Conservation (phyloP, 2,113 vertebrate species). For the Aegithalos caudatus region DNA sequence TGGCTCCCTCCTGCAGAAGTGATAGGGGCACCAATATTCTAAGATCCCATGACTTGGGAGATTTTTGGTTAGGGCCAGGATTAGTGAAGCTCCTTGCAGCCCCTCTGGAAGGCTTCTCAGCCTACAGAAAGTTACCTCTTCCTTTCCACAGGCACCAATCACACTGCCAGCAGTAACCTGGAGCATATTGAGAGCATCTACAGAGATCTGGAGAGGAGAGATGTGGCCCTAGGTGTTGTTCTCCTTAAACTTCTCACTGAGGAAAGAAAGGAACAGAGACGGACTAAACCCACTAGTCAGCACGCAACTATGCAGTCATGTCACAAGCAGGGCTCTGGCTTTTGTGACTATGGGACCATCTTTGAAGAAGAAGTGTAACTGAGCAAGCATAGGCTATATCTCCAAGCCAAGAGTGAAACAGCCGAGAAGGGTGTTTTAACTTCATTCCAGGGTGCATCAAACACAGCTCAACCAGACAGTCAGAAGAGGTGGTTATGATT, state of each 20-base stretch:
- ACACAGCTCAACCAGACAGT: not conserved
- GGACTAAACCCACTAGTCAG: not conserved
- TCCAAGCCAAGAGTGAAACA: not conserved
- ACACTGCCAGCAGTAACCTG: not conserved
- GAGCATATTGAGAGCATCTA: not conserved
- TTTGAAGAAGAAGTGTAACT: not conserved
- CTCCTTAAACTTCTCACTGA: not conserved
- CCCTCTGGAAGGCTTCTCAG: not conserved
- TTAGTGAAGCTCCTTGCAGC: not conserved
- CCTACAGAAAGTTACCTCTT: not conserved
- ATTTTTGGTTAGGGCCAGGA: not conserved
- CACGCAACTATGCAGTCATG: accelerated
- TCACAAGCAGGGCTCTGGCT: not conserved
- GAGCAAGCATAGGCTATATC: not conserved
- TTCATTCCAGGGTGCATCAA: not conserved
- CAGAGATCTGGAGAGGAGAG: not conserved
- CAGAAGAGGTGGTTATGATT: not conserved
- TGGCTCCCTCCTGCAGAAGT: not conserved
- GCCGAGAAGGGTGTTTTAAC: not conserved
- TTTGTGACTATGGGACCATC: not conserved
- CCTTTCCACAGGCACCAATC: not conserved
- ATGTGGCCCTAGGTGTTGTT: not conserved
- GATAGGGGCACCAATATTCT: not conserved
- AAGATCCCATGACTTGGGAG: not conserved
- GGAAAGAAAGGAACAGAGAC: not conserved